phyloP scores from a whole-genome alignment of 2,888 invertebrate species.

The Macrostomum cliftonense region DNA sequence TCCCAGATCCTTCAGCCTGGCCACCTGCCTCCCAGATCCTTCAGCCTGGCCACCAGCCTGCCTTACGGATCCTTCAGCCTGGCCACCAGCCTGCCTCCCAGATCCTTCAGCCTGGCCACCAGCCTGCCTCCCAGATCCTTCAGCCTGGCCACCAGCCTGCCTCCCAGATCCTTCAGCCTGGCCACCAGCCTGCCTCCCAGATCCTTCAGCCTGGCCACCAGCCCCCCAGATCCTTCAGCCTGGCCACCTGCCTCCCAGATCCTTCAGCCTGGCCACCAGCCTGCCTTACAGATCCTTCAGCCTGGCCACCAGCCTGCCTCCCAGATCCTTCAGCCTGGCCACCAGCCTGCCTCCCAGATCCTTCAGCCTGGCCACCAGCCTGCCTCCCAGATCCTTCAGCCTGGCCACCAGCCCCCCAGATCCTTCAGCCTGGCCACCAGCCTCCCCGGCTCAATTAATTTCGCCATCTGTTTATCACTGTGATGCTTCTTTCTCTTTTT shows the following conservation, averaged over 20 bases:
- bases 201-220: neutral
- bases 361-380: neutral
- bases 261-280: neutral
- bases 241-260: neutral
- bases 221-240: neutral
- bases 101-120: neutral
- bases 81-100: neutral
- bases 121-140: neutral
- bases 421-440: no score
- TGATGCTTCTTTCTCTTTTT: neutral
- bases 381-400: neutral
- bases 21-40: neutral
- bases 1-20: neutral
- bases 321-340: no score
- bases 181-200: neutral
- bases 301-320: neutral
- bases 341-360: neutral
- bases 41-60: neutral
- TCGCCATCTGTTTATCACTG: no score
- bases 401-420: neutral
- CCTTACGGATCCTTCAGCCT: neutral
- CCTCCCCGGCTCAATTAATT: no score
- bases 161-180: neutral
- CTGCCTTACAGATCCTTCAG: neutral
- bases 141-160: neutral